These are phyloP conservation scores for Caenorhabditis brenneri DNA, from an alignment of 1,140 invertebrate genomes.

Conservation along the genomic window DNA sequence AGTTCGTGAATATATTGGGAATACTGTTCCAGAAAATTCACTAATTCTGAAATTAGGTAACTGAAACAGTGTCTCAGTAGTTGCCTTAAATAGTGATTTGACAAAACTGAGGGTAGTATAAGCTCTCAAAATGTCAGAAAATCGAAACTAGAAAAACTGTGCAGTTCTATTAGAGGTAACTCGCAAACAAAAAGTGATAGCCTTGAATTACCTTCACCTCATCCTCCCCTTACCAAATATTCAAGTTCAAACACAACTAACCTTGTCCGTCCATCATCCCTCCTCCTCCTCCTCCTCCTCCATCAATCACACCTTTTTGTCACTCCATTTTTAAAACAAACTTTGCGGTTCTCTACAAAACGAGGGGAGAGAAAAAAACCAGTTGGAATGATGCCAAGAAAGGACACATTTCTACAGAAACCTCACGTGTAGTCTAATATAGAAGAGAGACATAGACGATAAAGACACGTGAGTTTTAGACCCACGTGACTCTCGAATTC, in stretches of 20 bases:
- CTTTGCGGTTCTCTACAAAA: neutral
- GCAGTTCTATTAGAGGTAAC: no score
- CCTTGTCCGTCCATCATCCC: slow-evolving; percentile 20
- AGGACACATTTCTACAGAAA: neutral
- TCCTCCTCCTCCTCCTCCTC: neutral
- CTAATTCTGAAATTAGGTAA: no score
- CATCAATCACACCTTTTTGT: neutral
- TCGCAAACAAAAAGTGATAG: neutral
- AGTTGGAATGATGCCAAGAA: slow-evolving; percentile 38
- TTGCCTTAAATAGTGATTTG: no score
- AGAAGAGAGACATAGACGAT: neutral
- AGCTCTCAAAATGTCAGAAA: no score
- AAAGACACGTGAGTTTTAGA: slow-evolving; percentile 12
- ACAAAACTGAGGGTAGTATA: no score
- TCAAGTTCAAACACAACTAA: neutral
- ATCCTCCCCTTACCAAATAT: neutral
- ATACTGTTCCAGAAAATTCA: no score
- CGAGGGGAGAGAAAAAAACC: neutral
- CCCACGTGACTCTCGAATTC: slow-evolving; percentile 30
- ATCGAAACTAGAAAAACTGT: no score
- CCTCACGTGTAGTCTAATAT: neutral
- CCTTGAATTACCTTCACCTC: neutral
- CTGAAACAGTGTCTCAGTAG: no score
- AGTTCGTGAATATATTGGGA: no score
- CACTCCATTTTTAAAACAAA: slow-evolving; percentile 33